Conservation (phyloP, 2,888 invertebrate genomes). For the Silvanus unidentatus region DNA sequence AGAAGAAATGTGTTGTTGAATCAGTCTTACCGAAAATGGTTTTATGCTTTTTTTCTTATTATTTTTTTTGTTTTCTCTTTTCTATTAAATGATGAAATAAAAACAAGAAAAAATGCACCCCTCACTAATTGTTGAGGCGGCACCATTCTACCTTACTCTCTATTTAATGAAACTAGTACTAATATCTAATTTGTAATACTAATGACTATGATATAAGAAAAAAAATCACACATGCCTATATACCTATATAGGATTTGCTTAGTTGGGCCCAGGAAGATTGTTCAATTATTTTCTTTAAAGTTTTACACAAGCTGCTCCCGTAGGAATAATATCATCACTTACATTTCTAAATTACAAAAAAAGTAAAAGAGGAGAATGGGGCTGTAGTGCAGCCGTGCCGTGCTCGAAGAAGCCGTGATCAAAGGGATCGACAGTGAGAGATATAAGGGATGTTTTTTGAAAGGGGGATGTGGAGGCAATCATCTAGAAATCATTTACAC, state of each 20-base stretch:
- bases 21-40: slow-evolving; percentile 49
- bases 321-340: slow-evolving; percentile 39
- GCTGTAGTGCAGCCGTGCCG: slow-evolving; percentile 37
- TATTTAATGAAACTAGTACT: slow-evolving; percentile 27
- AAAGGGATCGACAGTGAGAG: background rate
- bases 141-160: slow-evolving; percentile 9
- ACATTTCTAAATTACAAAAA: slow-evolving; percentile 37
- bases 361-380: slow-evolving; percentile 23
- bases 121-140: slow-evolving; percentile 20
- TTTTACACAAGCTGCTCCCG: slow-evolving; percentile 37
- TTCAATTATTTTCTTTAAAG: slow-evolving; percentile 38
- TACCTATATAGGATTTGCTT: slow-evolving; percentile 44
- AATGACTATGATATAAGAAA: slow-evolving; percentile 47
- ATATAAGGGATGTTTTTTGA: slow-evolving; percentile 9
- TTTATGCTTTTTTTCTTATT: slow-evolving; percentile 16
- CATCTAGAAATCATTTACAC: slow-evolving; percentile 14
- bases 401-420: slow-evolving; percentile 28
- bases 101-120: slow-evolving; percentile 19
- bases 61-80: background rate
- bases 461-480: slow-evolving; percentile 19
- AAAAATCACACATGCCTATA: slow-evolving; percentile 47
- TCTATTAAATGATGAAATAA: too few species aligned
- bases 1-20: slow-evolving; percentile 47
- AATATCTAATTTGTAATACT: slow-evolving; percentile 38
- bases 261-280: slow-evolving; percentile 50